A percentile compares a stretch with the other conserved stretches of the same genome.
Conservation (phyloP, 2,113 vertebrate genomes). For the Sturnira hondurensis region DNA sequence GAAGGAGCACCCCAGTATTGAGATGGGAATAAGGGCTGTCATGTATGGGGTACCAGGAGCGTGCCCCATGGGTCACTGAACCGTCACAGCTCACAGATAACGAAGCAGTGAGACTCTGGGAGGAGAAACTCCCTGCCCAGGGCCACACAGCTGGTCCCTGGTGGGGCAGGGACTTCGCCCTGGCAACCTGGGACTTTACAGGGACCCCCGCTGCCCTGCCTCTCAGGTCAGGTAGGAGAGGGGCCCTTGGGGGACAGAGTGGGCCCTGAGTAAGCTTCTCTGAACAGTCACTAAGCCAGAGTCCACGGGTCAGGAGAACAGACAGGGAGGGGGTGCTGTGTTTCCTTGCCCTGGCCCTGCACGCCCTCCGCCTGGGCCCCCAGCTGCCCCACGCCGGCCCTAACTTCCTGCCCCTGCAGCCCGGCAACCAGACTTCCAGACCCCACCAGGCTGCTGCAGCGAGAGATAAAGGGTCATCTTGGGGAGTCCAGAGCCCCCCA, state of each 20-base stretch:
- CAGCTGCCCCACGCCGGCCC: no score
- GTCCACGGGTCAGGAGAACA: fast-evolving
- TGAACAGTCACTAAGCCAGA: background rate
- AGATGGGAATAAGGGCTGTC: background rate
- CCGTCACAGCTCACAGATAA: background rate
- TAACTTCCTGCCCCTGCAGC: no score
- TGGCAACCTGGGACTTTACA: background rate
- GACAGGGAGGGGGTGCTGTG: fast-evolving
- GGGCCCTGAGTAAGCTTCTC: background rate
- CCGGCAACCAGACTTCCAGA: background rate
- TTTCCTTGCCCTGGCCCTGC: fast-evolving
- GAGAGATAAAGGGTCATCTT: background rate
- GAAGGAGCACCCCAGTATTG: background rate
- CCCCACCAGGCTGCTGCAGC: background rate
- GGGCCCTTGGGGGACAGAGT: background rate
- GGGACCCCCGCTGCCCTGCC: fast-evolving
- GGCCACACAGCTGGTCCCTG: background rate
- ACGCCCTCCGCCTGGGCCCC: no score
- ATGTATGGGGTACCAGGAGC: background rate
- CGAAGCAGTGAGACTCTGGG: fast-evolving
- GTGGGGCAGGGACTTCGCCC: background rate
- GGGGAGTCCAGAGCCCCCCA: background rate
- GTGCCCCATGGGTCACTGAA: background rate
- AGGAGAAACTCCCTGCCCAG: background rate
- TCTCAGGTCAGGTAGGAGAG: background rate